These are phyloP conservation scores for Aphodius sticticus DNA, from an alignment of 2,888 invertebrate species.

Conservation along the genomic window DNA sequence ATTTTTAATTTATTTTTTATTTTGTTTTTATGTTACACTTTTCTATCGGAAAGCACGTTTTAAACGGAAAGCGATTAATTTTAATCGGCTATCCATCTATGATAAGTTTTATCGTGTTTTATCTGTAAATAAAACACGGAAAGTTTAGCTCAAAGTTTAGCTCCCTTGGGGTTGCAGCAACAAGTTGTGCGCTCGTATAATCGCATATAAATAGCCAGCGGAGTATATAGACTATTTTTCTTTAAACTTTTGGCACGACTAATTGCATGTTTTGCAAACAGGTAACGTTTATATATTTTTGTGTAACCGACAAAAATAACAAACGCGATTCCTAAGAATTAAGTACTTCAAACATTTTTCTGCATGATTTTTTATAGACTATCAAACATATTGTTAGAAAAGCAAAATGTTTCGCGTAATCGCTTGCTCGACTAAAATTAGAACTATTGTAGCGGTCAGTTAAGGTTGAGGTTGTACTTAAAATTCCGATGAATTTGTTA, in stretches of 20 bases:
- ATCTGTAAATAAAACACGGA: constrained; percentile 21
- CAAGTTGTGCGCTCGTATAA: neutral
- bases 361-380: neutral
- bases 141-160: neutral
- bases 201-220: neutral
- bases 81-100: too few species aligned
- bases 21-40: neutral
- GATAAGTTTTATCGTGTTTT: constrained; percentile 13
- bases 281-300: neutral
- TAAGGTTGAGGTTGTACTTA: neutral
- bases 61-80: too few species aligned
- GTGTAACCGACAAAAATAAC: neutral
- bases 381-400: neutral
- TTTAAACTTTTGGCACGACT: neutral
- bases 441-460: neutral
- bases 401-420: neutral
- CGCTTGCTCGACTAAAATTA: neutral
- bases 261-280: neutral
- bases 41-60: constrained; percentile 1
- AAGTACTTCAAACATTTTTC: neutral
- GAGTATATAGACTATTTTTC: neutral
- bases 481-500: neutral
- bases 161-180: neutral
- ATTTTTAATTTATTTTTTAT: neutral
- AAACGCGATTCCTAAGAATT: neutral